Percentiles rank a stretch among this genome's conserved stretches.
phyloP scores from a whole-genome alignment of 2,888 invertebrate genomes.

The Acanthosoma haemorrhoidale region DNA sequence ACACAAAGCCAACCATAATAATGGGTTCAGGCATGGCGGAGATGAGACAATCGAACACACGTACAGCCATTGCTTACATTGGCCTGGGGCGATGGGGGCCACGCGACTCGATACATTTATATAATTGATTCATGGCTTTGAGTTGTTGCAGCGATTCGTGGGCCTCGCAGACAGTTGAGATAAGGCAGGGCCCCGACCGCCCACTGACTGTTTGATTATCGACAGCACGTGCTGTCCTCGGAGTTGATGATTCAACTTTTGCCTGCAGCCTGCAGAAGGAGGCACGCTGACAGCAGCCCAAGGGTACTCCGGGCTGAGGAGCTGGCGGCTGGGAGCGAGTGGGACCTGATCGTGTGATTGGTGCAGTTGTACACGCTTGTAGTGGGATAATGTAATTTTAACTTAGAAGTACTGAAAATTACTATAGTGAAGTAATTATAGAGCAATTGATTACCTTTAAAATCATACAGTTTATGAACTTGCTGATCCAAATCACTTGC shows the following conservation, averaged over 20 bases:
- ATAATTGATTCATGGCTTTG: slow-evolving; percentile 27
- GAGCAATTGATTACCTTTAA: too few species aligned
- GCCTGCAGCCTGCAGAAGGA: not conserved
- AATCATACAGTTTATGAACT: too few species aligned
- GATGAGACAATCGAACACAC: not conserved
- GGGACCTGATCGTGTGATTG: too few species aligned
- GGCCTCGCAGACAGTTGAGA: too few species aligned
- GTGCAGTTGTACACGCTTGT: too few species aligned
- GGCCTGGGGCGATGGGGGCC: slow-evolving; percentile 16
- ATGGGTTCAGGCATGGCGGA: not conserved
- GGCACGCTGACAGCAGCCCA: not conserved
- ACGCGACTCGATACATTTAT: slow-evolving; percentile 19
- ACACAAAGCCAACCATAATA: not conserved
- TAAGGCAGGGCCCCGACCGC: too few species aligned
- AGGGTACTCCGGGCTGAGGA: not conserved
- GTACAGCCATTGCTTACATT: not conserved
- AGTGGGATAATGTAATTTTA: too few species aligned
- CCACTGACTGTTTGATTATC: slow-evolving; percentile 10
- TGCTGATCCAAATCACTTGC: too few species aligned
- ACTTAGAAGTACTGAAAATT: too few species aligned
- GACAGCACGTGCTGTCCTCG: slow-evolving; percentile 4
- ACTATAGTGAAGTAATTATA: too few species aligned
- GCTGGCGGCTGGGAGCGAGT: not conserved
- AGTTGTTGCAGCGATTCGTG: too few species aligned
- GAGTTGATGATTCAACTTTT: too few species aligned